Evolutionary conservation across 2,797 vertebrate genomes (phyloP), one percentile per base, ranked within the genome.

Genomic region (Microctenopoma stevenorrisi): DNA sequence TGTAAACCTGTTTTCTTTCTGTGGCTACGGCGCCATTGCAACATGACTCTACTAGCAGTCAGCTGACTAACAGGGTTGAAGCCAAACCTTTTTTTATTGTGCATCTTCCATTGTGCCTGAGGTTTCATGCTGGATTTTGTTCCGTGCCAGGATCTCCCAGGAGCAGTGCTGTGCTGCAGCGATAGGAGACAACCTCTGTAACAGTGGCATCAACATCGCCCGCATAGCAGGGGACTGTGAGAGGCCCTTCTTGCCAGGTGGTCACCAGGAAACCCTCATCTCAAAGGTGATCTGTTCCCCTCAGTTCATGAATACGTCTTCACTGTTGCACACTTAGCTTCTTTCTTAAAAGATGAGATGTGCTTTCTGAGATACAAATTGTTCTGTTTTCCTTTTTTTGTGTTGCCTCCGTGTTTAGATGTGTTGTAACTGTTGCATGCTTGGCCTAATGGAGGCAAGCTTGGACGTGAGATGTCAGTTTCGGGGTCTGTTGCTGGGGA

Each of bases 351-450:
- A 35, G n/a, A 12, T 11, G 25, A 4, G 22, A 40, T 4, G 11
- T 13, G 3, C 2, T 28, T 15, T 59, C 15, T 15, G 7, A 51
- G 33, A 68, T 37, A 15, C 40, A n/a, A 35, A 53, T 65, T 25
- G 0, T 57, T 50, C 4, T 22, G 8, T 1, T 33, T 51, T 30
- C 16, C 16, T 33, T 18, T 18, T 56, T 15, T 57, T 10, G 42
- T 28, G 15, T 25, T 7, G 1, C 47, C 5, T 13, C 13, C 11
- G 30, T 15, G 13, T 84, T 49, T 16, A 98, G 97, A 89, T 80
- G 14, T 98, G 96, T 43, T 98, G 97, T 68, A 93, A 96, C 75
- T 98, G 97, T 87, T 98, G 97, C 63, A 56, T 92, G 72, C 91
- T 98, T 68, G 96, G 96, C 2, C 86, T 90, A 57, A 81, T 76